Evolutionary conservation across 2,797 vertebrate species (phyloP).

Genomic region (Urocyon cinereoargenteus): DNA sequence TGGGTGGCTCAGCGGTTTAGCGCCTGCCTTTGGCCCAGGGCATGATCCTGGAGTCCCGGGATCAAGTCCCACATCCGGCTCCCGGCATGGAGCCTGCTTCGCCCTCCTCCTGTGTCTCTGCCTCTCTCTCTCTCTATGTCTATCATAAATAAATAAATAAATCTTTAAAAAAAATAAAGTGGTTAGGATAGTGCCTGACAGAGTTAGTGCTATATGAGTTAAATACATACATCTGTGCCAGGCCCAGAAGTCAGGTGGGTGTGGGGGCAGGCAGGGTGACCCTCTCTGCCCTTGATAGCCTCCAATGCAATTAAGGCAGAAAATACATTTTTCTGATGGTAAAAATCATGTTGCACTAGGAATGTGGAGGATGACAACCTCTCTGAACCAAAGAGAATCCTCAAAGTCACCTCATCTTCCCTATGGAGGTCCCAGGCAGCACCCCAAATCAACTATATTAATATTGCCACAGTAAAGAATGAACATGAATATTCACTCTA

Average conservation of each 20-base stretch:
- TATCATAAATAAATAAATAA: too few species aligned
- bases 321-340: neutral
- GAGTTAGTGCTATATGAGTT: neutral
- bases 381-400: neutral
- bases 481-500: neutral
- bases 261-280: neutral
- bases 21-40: too few species aligned
- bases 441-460: neutral
- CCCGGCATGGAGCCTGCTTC: too few species aligned
- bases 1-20: too few species aligned
- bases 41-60: too few species aligned
- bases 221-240: neutral
- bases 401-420: neutral
- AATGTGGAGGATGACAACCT: neutral
- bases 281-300: neutral
- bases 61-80: too few species aligned
- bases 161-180: neutral
- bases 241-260: neutral
- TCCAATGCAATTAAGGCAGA: neutral
- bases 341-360: constrained; percentile 20
- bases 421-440: neutral
- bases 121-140: too few species aligned
- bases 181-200: neutral
- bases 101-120: too few species aligned
- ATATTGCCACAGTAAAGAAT: neutral